Evolutionary conservation across 53 echinoderm and acorn worm species (phyloP), one percentile per base, ranked within the genome.

Genomic region (Henricia sp.): DNA sequence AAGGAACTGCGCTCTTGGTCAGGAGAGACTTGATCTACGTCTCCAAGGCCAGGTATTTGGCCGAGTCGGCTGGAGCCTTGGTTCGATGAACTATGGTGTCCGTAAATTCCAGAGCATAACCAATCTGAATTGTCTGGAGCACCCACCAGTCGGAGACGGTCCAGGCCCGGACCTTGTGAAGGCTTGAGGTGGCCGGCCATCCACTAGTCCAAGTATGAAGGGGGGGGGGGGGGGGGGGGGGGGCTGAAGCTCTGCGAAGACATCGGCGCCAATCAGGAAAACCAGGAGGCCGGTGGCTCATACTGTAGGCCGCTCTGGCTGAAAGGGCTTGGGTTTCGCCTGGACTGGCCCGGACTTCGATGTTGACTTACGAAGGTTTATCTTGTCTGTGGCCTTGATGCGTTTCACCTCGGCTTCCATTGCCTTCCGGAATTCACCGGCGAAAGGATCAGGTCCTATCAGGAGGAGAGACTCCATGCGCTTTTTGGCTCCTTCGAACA

Each of bases 391-490:
- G 58, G 77, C 77, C 1, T 76, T 17, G 36, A 76, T 46, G 24
- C 39, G 77, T 38, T 76, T 59, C 1, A 42, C 56, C 36, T 76
- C 77, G 16, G 77, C 77, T 23, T 76, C 60, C 41, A 69, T 69
- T 23, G 69, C 21, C 27, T 70, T 46, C 24, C 28, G 48, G 25
- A 70, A 70, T 10, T 70, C 44, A 2, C 35, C n/a, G 20, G 42
- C 44, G 16, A 70, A 46, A 11, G 44, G n/a, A 56, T 77, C 62
- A 10, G 41, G 1, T 8, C 77, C 60, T 21, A 48, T 1, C 2
- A 59, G 30, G 9, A 54, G 74, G 8, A 53, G 53, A 2, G 3
- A 52, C 28, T 69, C 44, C 29, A 70, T 19, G n/a, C 40, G 40
- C 44, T 70, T 48, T 19, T 46, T 37, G 23, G 29, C 52, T 17